These are phyloP conservation scores for Criorhina ranunculi DNA, from an alignment of 2,888 invertebrate species.

Conservation along the genomic window DNA sequence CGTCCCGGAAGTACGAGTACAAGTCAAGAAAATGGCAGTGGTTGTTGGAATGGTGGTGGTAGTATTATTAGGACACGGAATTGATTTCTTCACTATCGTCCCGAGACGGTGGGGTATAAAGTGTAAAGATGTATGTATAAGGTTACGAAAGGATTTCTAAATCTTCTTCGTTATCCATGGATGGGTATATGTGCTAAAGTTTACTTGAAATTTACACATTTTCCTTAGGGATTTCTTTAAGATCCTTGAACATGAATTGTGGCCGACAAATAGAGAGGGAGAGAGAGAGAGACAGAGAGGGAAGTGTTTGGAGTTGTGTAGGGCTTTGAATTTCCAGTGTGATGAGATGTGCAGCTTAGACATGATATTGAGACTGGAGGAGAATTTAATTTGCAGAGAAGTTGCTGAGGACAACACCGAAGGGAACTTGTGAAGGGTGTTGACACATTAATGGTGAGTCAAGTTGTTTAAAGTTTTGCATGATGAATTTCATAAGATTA, in stretches of 20 bases:
- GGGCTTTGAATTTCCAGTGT: constrained; percentile 8
- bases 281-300: background rate
- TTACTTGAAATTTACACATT: constrained; percentile 49
- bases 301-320: background rate
- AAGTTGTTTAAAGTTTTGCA: constrained; percentile 12
- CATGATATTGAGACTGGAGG: constrained; percentile 12
- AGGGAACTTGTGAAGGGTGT: constrained; percentile 8
- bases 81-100: constrained; percentile 48
- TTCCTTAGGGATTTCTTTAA: constrained; percentile 33
- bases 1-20: constrained; percentile 7
- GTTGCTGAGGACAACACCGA: background rate
- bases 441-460: constrained; percentile 28
- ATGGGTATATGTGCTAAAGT: constrained; percentile 45
- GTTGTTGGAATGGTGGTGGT: background rate
- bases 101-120: background rate
- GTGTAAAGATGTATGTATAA: constrained; percentile 1
- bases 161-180: constrained; percentile 39
- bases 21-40: background rate
- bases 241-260: constrained; percentile 14
- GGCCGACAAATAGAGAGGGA: background rate
- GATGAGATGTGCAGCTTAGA: constrained; percentile 29
- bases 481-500: constrained; percentile 9
- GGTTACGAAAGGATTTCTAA: constrained; percentile 42
- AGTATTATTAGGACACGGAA: constrained; percentile 43
- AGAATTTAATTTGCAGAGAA: constrained; percentile 3